Evolutionary conservation across 1,140 invertebrate species (phyloP).

Genomic region (Aphidius gifuensis): DNA sequence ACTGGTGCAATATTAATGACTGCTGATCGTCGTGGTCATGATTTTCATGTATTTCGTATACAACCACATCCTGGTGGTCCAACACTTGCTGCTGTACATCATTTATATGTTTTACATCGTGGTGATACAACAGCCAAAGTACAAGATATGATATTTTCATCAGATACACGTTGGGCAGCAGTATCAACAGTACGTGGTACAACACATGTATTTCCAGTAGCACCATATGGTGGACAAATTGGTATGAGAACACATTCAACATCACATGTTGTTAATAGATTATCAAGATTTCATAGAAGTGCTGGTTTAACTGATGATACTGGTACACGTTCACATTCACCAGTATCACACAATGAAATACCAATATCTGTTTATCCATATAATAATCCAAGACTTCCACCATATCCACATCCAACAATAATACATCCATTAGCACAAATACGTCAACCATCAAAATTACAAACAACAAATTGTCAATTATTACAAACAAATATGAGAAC

Average conservation of each 20-base stretch:
- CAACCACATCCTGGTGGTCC: slow-evolving; percentile 89
- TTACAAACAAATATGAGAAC: slow-evolving; percentile 33
- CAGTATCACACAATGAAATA: slow-evolving; percentile 60
- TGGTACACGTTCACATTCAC: slow-evolving; percentile 71
- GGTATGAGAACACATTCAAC: slow-evolving; percentile 90
- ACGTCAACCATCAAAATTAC: slow-evolving; percentile 68
- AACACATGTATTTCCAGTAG: slow-evolving; percentile 95
- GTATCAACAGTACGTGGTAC: slow-evolving; percentile 93
- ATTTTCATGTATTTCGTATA: slow-evolving; percentile 94
- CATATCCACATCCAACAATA: slow-evolving; percentile 80
- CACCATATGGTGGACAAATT: slow-evolving; percentile 91
- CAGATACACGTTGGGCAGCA: slow-evolving; percentile 93
- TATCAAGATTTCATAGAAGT: slow-evolving; percentile 92
- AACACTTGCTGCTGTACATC: slow-evolving; percentile 87
- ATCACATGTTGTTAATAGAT: slow-evolving; percentile 88
- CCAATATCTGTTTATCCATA: slow-evolving; percentile 68
- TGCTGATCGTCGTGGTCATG: slow-evolving; percentile 89
- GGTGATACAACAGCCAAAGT: slow-evolving; percentile 82
- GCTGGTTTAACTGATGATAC: slow-evolving; percentile 77
- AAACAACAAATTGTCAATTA: slow-evolving; percentile 52
- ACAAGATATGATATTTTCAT: slow-evolving; percentile 82
- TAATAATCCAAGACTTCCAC: slow-evolving; percentile 83
- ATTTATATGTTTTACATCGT: slow-evolving; percentile 91
- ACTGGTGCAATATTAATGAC: slow-evolving; percentile 90
- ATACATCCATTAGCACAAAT: slow-evolving; percentile 81